A percentile compares a stretch with the other conserved stretches of the same genome.
Conservation (phyloP, 2,113 vertebrate species). For the Saccopteryx bilineata region DNA sequence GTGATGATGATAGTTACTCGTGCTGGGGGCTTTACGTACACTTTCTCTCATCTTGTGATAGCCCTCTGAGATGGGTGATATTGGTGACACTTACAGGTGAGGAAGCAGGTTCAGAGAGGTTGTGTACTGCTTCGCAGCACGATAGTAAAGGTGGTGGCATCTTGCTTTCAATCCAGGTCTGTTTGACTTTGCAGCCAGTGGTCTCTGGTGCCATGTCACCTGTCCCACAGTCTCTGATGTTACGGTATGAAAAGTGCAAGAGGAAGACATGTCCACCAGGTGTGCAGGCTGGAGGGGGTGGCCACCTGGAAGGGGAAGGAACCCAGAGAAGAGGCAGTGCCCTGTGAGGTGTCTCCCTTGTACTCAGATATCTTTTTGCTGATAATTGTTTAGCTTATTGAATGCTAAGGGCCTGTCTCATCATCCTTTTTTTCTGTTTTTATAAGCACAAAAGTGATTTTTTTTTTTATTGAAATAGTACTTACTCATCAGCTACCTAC, state of each 20-base stretch:
- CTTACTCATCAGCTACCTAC: background rate
- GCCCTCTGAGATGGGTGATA: background rate
- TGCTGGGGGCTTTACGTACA: background rate
- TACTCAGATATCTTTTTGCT: background rate
- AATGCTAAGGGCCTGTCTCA: background rate
- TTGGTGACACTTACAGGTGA: background rate
- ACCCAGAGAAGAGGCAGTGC: background rate
- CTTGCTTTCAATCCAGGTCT: background rate
- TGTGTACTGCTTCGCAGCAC: background rate
- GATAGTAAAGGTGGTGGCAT: background rate
- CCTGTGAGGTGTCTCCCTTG: background rate
- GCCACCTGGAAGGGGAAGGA: background rate
- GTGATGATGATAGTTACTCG: background rate
- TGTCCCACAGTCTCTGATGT: background rate
- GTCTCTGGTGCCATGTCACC: background rate
- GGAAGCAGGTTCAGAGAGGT: background rate
- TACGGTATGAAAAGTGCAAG: background rate
- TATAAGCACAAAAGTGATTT: constrained; percentile 1
- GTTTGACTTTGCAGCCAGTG: background rate
- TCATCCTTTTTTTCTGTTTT: background rate
- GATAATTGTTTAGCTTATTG: background rate
- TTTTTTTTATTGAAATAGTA: background rate
- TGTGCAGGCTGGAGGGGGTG: background rate
- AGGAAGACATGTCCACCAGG: background rate
- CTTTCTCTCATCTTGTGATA: background rate